These are phyloP conservation scores for Epirrita christyi DNA, from an alignment of 2,888 invertebrate species.

Conservation along the genomic window DNA sequence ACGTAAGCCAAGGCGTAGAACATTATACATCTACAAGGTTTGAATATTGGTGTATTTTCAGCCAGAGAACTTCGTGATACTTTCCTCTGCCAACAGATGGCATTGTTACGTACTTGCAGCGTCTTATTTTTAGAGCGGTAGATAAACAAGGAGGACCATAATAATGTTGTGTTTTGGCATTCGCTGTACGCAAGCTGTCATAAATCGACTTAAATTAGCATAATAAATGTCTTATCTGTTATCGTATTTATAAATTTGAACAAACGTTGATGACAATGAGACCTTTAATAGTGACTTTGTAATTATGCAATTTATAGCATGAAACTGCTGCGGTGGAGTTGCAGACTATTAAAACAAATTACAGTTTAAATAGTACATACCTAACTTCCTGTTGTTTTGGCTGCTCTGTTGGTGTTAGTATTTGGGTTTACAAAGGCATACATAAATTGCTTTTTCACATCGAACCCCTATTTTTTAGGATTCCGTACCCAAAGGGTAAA, in stretches of 20 bases:
- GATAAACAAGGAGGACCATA: conserved; percentile 17
- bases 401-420: too few relatives aligned
- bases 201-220: conserved; percentile 18
- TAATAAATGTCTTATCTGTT: background rate
- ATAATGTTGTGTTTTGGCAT: conserved; percentile 29
- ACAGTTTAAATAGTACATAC: too few relatives aligned
- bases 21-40: too few relatives aligned
- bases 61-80: conserved; percentile 8
- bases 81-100: conserved; percentile 25
- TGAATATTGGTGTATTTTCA: conserved; percentile 14
- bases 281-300: conserved; percentile 2
- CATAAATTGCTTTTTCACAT: too few relatives aligned
- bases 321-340: background rate
- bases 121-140: conserved; percentile 7
- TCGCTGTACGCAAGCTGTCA: conserved; percentile 2
- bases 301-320: background rate
- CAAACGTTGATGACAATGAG: conserved; percentile 21
- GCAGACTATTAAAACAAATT: too few relatives aligned
- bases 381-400: too few relatives aligned
- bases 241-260: background rate
- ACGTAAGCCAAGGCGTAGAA: too few relatives aligned
- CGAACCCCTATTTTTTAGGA: too few relatives aligned
- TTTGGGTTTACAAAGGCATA: too few relatives aligned
- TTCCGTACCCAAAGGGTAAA: too few relatives aligned
- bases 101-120: conserved; percentile 10